These are phyloP conservation scores for Pantala flavescens DNA, from an alignment of 1,140 invertebrate species.

Conservation along the genomic window DNA sequence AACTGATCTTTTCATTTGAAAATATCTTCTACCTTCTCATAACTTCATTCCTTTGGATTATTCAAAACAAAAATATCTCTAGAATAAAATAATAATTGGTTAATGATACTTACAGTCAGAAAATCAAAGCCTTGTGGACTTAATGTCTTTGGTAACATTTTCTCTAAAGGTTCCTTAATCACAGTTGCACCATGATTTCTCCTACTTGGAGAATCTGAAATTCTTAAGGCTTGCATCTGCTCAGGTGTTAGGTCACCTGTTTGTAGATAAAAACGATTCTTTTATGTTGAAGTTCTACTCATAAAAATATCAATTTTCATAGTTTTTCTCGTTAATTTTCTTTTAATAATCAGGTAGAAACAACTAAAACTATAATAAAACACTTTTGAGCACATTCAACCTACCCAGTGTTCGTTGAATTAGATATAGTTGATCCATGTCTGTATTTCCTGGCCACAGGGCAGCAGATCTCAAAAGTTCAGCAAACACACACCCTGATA, in stretches of 20 bases:
- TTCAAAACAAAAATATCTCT: too few species aligned
- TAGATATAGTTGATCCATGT: slow-evolving; percentile 94
- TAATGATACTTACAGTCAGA: not conserved
- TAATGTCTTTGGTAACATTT: not conserved
- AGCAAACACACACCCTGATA: slow-evolving; percentile 83
- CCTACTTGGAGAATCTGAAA: not conserved
- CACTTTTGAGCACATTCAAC: not conserved
- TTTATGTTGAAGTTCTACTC: too few species aligned
- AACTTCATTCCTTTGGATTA: too few species aligned
- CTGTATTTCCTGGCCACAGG: slow-evolving; percentile 95
- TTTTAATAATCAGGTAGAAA: too few species aligned
- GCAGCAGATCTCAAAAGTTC: slow-evolving; percentile 92
- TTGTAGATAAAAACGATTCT: too few species aligned
- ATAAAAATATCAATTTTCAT: too few species aligned
- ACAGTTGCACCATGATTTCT: not conserved
- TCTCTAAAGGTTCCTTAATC: not conserved
- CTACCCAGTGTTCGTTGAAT: slow-evolving; percentile 73
- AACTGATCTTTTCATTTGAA: too few species aligned
- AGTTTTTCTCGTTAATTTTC: too few species aligned
- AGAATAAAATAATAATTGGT: not conserved
- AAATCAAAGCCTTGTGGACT: not conserved
- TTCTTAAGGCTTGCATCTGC: not conserved
- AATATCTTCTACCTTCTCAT: too few species aligned
- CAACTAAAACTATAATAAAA: too few species aligned
- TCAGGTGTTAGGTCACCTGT: not conserved